Evolutionary conservation across 2,797 vertebrate genomes (phyloP).

Genomic region (Psittacula echo): DNA sequence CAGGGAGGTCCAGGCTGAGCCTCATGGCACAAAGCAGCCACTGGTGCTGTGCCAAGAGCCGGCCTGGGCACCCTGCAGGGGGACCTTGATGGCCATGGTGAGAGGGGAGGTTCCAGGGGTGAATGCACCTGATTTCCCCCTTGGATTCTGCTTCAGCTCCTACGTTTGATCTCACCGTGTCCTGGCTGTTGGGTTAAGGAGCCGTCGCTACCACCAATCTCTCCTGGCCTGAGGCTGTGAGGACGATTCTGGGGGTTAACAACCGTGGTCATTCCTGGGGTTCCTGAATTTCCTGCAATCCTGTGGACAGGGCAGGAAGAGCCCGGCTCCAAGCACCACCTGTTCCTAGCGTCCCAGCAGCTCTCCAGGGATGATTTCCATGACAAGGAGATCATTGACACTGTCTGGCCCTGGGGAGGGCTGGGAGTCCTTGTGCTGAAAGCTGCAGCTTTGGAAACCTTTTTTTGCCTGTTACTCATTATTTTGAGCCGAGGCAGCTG

Average conservation of each 20-base stretch:
- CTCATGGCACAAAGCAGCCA: neutral
- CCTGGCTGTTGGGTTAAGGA: neutral
- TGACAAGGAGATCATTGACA: accelerated
- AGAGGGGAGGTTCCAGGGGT: neutral
- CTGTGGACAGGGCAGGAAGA: neutral
- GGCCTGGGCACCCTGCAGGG: neutral
- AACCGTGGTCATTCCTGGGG: neutral
- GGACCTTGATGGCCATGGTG: neutral
- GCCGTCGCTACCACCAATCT: neutral
- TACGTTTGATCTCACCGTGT: neutral
- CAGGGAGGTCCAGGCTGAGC: neutral
- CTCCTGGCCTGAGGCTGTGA: neutral
- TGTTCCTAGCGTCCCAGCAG: neutral
- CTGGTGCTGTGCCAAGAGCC: neutral
- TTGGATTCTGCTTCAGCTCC: neutral
- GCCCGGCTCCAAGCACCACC: accelerated
- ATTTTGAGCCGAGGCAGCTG: neutral
- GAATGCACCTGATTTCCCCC: neutral
- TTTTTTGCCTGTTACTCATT: neutral
- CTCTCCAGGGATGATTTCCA: neutral
- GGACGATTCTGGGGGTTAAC: neutral
- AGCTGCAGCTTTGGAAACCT: neutral
- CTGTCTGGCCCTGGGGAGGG: neutral
- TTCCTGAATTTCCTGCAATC: neutral
- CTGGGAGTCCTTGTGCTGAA: neutral